Conservation (phyloP, 2,888 invertebrate species). For the Boloria selene region DNA sequence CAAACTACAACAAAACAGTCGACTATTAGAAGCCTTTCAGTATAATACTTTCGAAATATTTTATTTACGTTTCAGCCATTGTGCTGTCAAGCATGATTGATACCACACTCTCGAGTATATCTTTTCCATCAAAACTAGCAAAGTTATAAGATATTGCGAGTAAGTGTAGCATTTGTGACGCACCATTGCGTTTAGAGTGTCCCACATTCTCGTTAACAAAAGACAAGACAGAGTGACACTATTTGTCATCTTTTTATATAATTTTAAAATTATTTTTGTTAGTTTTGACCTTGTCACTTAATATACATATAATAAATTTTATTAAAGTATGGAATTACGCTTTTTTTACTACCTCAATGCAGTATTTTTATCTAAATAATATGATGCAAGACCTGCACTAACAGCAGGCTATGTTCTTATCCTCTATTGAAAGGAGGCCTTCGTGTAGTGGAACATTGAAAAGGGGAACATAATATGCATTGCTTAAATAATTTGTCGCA, state of each 20-base stretch:
- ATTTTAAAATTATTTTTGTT: constrained; percentile 5
- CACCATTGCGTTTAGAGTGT: constrained; percentile 8
- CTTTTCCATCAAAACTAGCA: constrained; percentile 31
- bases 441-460: too few species aligned
- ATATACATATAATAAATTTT: background rate
- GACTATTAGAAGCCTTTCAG: too few species aligned
- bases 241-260: constrained; percentile 9
- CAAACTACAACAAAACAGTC: too few species aligned
- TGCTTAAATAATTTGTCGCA: too few species aligned
- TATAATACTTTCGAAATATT: constrained; percentile 1
- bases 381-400: too few species aligned
- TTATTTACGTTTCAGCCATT: constrained; percentile 33
- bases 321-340: background rate
- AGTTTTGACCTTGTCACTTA: background rate
- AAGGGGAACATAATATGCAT: too few species aligned
- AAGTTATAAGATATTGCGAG: constrained; percentile 18
- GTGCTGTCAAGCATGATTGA: constrained; percentile 43
- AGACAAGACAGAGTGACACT: background rate
- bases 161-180: constrained; percentile 11
- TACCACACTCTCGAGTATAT: constrained; percentile 40
- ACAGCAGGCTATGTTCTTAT: too few species aligned
- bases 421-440: too few species aligned
- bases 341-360: background rate
- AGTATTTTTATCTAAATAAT: too few species aligned
- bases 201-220: background rate